Base-by-base conservation (phyloP, 2,888 invertebrate species). In the Nemapogon koenigi region DNA sequence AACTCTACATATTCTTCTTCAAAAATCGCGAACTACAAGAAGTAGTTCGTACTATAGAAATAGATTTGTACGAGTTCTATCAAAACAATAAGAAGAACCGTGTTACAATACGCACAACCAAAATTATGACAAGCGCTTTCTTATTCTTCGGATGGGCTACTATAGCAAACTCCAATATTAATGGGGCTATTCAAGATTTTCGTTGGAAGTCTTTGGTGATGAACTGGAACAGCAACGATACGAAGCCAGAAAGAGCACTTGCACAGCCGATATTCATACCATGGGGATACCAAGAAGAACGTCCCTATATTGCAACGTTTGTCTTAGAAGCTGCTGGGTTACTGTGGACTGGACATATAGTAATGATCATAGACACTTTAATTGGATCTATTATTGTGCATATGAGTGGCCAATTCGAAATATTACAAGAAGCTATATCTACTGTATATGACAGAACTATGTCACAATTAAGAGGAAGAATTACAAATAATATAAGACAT, bases 191-290 rank as follows among this genome's bases (percentile, higher is more conserved):
- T 35, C 64, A 67, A 45, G 76, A 78, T 45, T 43, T 67, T 7
- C 52, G 55, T 3, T 76, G 78, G 78, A 73, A 65, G 45, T 45
- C 54, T 22, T 49, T 58, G 31, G 51, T 69, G 3, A 53, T 55
- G 3, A 48, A 47, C 15, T 6, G 6, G 22, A 73, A 70, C 37
- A 54, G 55, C 22, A 58, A 65, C 3, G 40, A 49, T 10, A 28
- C 39, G 1, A 57, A 39, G 33, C 73, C 72, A 1, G 41, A 52
- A 1, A 58, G 76, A n/a, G 60, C 62, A 2, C 48, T 78, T 2
- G 72, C 78, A 1, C 75, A 73, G 31, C 73, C 78, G 2, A 70
- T 78, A 43, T 76, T 64, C 45, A 76, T 76, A 43, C 78, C 78
- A n/a, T 78, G 78, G 78, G 49, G 57, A 16, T 72, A 71, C 45